Evolutionary conservation across 2,888 invertebrate species (phyloP).

Genomic region (Drosophila birchii): DNA sequence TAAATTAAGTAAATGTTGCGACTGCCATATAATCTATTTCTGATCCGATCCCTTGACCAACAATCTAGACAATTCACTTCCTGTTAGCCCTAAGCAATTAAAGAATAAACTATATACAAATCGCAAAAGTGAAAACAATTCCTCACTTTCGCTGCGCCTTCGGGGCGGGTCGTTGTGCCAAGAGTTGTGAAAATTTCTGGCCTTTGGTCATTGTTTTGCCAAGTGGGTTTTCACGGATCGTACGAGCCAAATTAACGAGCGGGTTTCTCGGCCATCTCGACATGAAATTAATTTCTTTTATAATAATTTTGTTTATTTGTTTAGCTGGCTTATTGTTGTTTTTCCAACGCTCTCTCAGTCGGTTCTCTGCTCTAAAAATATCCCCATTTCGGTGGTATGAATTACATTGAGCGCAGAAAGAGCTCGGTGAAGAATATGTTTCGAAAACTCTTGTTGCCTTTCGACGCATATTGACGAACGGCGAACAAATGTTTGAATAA

Average conservation of each 20-base stretch:
- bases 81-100: slow-evolving; percentile 48
- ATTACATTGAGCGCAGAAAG: slow-evolving; percentile 65
- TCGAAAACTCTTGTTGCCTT: slow-evolving; percentile 58
- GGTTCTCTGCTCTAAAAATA: slow-evolving; percentile 70
- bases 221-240: slow-evolving; percentile 23
- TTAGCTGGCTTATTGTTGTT: slow-evolving; percentile 50
- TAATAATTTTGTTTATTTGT: slow-evolving; percentile 80
- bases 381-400: slow-evolving; percentile 65
- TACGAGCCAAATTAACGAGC: slow-evolving; percentile 62
- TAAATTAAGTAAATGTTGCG: slow-evolving; percentile 54
- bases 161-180: slow-evolving; percentile 55
- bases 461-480: slow-evolving; percentile 70
- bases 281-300: slow-evolving; percentile 71
- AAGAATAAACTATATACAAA: slow-evolving; percentile 39
- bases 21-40: slow-evolving; percentile 17
- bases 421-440: slow-evolving; percentile 65
- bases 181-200: slow-evolving; percentile 25
- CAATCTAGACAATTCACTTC: slow-evolving; percentile 31
- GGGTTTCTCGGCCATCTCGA: slow-evolving; percentile 42
- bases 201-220: slow-evolving; percentile 18
- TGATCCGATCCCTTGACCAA: slow-evolving; percentile 51
- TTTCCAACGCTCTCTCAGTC: slow-evolving; percentile 25
- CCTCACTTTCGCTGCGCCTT: slow-evolving; percentile 69
- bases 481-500: slow-evolving; percentile 75
- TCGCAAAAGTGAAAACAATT: slow-evolving; percentile 59